Evolutionary conservation across 2,113 vertebrate species (phyloP), one percentile per base, ranked within the genome.

Genomic region (Cisticola juncidis): DNA sequence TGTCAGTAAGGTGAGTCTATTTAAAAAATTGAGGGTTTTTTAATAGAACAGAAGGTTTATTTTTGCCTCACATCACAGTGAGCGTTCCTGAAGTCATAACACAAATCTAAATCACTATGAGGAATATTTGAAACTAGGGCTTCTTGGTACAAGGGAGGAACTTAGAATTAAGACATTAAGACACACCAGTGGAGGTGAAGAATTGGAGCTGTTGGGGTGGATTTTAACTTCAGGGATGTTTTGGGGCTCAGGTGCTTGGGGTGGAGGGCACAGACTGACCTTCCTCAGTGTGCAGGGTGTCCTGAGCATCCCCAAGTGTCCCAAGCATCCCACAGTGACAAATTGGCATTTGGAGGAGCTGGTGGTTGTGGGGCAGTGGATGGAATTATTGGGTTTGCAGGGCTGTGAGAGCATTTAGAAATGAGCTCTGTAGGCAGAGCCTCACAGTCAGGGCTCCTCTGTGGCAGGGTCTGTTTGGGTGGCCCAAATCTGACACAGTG

Each of bases 11-110:
- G 47, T 81, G 82, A 56, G 9, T 58, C 92, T 93, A 7, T 65
- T 88, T 65, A 0, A 92, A 76, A 88, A 86, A 65, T 6, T 2
- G 36, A 50, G 48, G 65, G 13, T 72, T 50, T 86, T 86, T 86
- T 86, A 70, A 86, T 86, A 78, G 84, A 70, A 86, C 84, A 70
- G 73, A n/a, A 23, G 66, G 31, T 78, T 88, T 94, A 18, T 56
- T 93, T 93, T 90, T 87, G 48, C 48, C 19, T 80, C 66, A 25
- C 7, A 0, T 74, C 28, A 33, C 25, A 18, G 44, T 3, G 23
- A 50, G 60, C 3, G 1, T 36, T 90, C 36, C 36, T 79, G 54
- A 81, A 87, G 25, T 86, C 6, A 4, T 69, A 40, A 88, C 74
- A 58, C 29, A 80, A 77, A 90, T 68, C 57, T 51, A 47, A 91